These are phyloP conservation scores for Heliconius hermathena DNA, from an alignment of 1,140 invertebrate genomes.

Conservation along the genomic window DNA sequence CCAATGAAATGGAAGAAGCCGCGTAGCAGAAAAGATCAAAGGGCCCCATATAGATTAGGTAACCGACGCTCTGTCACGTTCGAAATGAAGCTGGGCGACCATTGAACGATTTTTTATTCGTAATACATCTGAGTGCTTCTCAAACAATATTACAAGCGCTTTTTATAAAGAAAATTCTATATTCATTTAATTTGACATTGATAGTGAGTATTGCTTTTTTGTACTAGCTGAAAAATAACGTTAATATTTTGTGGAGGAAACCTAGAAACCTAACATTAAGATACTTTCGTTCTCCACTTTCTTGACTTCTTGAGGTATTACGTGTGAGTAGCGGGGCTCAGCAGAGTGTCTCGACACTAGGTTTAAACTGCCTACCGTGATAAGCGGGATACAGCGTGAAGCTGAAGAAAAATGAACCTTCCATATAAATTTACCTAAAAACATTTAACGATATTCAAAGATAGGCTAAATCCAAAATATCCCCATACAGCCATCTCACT, in stretches of 20 bases:
- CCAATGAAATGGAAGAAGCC: conserved; percentile 8
- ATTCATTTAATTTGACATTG: no score
- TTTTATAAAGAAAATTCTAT: neutral
- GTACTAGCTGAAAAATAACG: no score
- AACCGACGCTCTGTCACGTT: conserved; percentile 11
- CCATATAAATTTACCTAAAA: neutral
- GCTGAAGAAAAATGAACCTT: neutral
- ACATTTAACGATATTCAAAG: neutral
- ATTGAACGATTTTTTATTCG: conserved; percentile 14
- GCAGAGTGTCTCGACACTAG: neutral
- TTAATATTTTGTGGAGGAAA: neutral
- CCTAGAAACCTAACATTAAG: neutral
- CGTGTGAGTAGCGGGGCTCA: no score
- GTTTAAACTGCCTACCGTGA: neutral
- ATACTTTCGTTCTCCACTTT: neutral
- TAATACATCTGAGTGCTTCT: conserved; percentile 4
- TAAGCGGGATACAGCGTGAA: neutral
- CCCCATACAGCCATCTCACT: conserved; percentile 8
- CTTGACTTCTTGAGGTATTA: no score
- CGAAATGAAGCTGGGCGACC: conserved; percentile 1
- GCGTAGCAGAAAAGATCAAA: conserved; percentile 10
- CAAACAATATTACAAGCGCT: conserved; percentile 7
- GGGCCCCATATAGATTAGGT: conserved; percentile 12
- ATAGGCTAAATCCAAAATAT: neutral
- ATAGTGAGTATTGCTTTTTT: no score